Base-by-base conservation (phyloP, 2,888 invertebrate genomes). In the Salticus scenicus region DNA sequence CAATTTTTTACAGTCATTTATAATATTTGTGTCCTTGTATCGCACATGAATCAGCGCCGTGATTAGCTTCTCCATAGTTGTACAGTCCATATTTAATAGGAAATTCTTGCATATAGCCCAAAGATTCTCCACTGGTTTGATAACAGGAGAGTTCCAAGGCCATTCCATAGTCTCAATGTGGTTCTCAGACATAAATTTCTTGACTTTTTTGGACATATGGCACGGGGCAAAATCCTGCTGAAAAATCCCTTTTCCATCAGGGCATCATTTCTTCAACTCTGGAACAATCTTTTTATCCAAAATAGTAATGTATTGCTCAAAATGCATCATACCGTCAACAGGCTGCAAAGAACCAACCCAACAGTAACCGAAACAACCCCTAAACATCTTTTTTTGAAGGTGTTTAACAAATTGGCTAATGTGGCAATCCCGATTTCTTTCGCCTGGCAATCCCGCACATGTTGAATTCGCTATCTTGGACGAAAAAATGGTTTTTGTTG, bases 11-110 rank as follows among this genome's bases (percentile, higher is more conserved):
- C 66, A 66, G 0, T 66, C 1, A 66, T 66, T 66, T 66, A 30
- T 0, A 66, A 66, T 30, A 66, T 66, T 17, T 66, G 66, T 66
- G 30, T 66, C 66, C 30, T 66, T 66, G 66, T 66, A 66, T 30
- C 31, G 30, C 30, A 30, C 66, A 66, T 66, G 66, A 1, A 66
- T 66, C 30, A 66, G 66, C 66, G 30, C 66, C 28, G 4, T 66
- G n/a, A 66, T 66, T 66, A 66, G 66, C 66, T 66, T 66, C 66
- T 30, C 30, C 30, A 66, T 30, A 66, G 66, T 66, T 27, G 66
- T 30, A 66, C 30, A 66, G 66, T 30, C 66, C 28, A 30, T 66
- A 66, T 66, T 27, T 30, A 66, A 66, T 30, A 66, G 0, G 27
- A 0, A 17, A 64, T 64, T 64, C 64, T 64, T 64, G 28, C 4